A percentile compares a stretch with the other conserved stretches of the same genome.
Evolutionary conservation across 2,797 vertebrate genomes (phyloP).

Genomic region (Arrhamphus sclerolepis): DNA sequence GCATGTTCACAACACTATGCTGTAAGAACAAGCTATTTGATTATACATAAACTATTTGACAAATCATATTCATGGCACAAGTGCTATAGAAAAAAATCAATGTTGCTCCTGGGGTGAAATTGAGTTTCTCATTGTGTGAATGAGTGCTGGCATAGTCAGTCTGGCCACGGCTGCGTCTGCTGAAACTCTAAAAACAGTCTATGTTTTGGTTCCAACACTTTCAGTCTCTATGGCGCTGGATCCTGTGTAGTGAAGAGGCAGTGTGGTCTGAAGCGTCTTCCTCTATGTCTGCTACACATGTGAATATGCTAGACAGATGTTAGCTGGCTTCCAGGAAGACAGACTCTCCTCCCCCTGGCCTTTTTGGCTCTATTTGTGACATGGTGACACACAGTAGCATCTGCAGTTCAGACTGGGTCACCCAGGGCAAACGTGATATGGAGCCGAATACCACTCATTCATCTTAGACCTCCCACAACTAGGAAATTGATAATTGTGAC

Average conservation of each 20-base stretch:
- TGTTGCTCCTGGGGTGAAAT: conserved; percentile 45
- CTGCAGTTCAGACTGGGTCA: conserved; percentile 80
- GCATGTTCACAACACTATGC: conserved; percentile 63
- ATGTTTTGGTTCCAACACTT: conserved; percentile 66
- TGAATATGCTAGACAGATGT: conserved; percentile 85
- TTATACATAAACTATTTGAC: conserved; percentile 63
- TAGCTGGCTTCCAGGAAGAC: conserved; percentile 74
- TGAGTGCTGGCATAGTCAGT: conserved; percentile 54
- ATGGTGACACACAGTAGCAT: conserved; percentile 83
- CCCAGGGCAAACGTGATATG: conserved; percentile 67
- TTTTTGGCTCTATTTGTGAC: conserved; percentile 77
- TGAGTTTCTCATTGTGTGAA: conserved; percentile 64
- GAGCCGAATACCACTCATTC: conserved; percentile 47
- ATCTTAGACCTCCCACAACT: conserved; percentile 43
- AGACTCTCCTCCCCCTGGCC: conserved; percentile 73
- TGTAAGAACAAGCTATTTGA: conserved; percentile 61
- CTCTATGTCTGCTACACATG: conserved; percentile 72
- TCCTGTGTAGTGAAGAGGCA: conserved; percentile 47
- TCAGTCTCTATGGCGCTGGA: conserved; percentile 56
- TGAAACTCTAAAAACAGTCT: conserved; percentile 54
- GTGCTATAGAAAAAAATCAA: conserved; percentile 50
- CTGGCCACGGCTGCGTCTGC: conserved; percentile 54
- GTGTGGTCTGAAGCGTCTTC: conserved; percentile 69
- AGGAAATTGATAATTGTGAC: conserved; percentile 26
- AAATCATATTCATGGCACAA: conserved; percentile 50